Conservation (phyloP, 2,113 vertebrate species). For the Channa argus region DNA sequence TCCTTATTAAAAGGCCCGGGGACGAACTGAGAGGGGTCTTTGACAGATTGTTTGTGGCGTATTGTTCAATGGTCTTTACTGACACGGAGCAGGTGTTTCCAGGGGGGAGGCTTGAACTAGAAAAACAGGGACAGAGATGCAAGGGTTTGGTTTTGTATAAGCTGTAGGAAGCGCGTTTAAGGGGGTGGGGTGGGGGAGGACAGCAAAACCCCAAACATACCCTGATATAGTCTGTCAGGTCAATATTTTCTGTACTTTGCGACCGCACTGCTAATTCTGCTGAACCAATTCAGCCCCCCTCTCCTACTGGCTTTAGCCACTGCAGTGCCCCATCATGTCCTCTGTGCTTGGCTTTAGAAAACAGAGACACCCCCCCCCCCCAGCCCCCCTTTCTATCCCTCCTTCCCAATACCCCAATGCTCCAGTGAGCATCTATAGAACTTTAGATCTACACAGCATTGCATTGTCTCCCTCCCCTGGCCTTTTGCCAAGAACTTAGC, state of each 20-base stretch:
- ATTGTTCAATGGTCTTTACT: slow-evolving; percentile 42
- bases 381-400: slow-evolving; percentile 24
- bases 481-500: slow-evolving; percentile 71
- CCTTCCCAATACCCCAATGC: slow-evolving; percentile 74
- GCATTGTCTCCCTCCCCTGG: slow-evolving; percentile 78
- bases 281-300: slow-evolving; percentile 39
- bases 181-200: neutral
- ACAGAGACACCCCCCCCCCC: slow-evolving; percentile 12
- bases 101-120: slow-evolving; percentile 17
- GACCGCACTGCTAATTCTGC: slow-evolving; percentile 48
- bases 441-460: slow-evolving; percentile 65
- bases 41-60: slow-evolving; percentile 55
- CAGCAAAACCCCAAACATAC: slow-evolving; percentile 15
- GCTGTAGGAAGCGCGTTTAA: slow-evolving; percentile 5
- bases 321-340: slow-evolving; percentile 29
- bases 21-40: slow-evolving; percentile 28
- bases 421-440: slow-evolving; percentile 79
- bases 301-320: slow-evolving; percentile 33
- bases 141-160: slow-evolving; percentile 9
- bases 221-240: slow-evolving; percentile 58
- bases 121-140: slow-evolving; percentile 25
- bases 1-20: slow-evolving; percentile 68
- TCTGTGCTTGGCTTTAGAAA: slow-evolving; percentile 51
- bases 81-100: slow-evolving; percentile 63
- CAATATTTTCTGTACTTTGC: slow-evolving; percentile 62